These are phyloP conservation scores for Glareola pratincola DNA, from an alignment of 2,113 vertebrate species.

Conservation along the genomic window DNA sequence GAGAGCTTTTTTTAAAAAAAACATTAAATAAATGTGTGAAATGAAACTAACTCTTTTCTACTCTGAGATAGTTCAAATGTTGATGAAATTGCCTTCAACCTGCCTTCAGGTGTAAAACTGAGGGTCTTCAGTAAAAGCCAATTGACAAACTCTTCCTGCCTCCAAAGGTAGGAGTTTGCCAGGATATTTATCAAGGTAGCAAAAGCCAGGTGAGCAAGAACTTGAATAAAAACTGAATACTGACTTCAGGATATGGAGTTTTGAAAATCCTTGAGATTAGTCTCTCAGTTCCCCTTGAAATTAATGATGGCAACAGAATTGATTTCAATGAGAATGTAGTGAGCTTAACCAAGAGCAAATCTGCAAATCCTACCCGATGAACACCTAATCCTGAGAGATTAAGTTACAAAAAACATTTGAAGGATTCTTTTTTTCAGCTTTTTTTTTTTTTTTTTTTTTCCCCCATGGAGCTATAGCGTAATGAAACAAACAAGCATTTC, in stretches of 20 bases:
- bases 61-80: background rate
- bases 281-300: background rate
- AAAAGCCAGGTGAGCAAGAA: background rate
- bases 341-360: background rate
- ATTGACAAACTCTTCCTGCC: background rate
- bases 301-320: background rate
- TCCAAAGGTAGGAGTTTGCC: background rate
- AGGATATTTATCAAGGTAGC: background rate
- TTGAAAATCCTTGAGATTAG: background rate
- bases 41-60: background rate
- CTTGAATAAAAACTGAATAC: background rate
- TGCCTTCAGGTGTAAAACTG: background rate
- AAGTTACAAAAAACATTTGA: conserved; percentile 18
- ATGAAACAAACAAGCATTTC: background rate
- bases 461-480: background rate
- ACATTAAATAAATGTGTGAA: background rate
- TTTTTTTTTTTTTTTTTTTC: no score
- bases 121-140: background rate
- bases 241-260: background rate
- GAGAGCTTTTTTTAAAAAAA: background rate
- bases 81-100: background rate
- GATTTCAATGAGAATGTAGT: conserved; percentile 9
- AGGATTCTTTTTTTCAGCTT: background rate
- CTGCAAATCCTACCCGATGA: conserved; percentile 17
- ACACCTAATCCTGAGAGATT: conserved; percentile 26